Conservation (phyloP, 2,888 invertebrate genomes). For the Dicyrtoma fusca region DNA sequence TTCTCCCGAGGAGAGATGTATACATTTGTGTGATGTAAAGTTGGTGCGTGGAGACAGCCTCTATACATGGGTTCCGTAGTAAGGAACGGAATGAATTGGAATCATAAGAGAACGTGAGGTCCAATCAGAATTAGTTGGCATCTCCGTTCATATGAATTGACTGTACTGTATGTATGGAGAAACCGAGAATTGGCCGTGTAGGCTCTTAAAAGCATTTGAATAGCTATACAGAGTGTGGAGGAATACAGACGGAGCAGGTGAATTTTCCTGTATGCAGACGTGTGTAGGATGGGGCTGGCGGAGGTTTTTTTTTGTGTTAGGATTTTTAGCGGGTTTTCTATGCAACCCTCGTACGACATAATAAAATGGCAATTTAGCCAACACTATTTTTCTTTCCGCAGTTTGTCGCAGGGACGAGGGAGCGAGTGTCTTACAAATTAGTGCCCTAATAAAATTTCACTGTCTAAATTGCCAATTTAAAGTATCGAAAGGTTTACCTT, state of each 20-base stretch:
- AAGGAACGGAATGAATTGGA: neutral
- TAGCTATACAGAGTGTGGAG: neutral
- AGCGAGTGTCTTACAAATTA: conserved; percentile 32
- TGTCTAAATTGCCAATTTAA: conserved; percentile 36
- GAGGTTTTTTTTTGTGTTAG: too few species aligned
- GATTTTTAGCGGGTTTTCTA: conserved; percentile 22
- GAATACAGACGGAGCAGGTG: neutral
- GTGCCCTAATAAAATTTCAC: conserved; percentile 36
- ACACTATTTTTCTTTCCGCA: neutral
- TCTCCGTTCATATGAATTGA: too few species aligned
- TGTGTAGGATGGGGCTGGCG: too few species aligned
- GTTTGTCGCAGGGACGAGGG: neutral
- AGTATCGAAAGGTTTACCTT: conserved; percentile 23
- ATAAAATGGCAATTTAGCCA: conserved; percentile 24
- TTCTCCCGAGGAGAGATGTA: too few species aligned
- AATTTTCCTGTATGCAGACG: conserved; percentile 4
- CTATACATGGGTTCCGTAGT: too few species aligned
- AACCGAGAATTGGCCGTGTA: too few species aligned
- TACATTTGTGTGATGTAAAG: too few species aligned
- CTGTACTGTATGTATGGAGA: too few species aligned
- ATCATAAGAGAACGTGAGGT: neutral
- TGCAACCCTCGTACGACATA: conserved; percentile 10
- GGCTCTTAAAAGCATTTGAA: too few species aligned
- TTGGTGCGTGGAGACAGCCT: too few species aligned
- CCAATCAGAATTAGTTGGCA: too few species aligned